phyloP scores from a whole-genome alignment of 2,888 invertebrate species.

The Galeopsomyia nigrocyanea region DNA sequence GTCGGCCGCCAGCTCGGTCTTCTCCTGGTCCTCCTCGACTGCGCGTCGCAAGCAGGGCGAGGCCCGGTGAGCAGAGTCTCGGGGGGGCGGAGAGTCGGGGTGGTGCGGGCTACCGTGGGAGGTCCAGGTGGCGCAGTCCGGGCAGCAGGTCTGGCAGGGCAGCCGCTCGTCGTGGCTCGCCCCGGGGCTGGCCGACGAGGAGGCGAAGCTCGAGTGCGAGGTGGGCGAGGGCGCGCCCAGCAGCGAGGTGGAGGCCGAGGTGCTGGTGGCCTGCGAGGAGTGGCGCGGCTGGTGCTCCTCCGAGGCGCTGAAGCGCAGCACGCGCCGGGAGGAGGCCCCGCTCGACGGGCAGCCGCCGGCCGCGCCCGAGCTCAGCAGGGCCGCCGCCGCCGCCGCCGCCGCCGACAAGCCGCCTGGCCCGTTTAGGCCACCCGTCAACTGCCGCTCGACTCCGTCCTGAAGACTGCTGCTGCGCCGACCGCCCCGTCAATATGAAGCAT shows the following conservation, averaged over 20 bases:
- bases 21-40: slow-evolving; percentile 33
- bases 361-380: slow-evolving; percentile 18
- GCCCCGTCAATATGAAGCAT: slow-evolving; percentile 22
- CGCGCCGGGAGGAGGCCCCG: slow-evolving; percentile 54
- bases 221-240: slow-evolving; percentile 42
- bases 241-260: slow-evolving; percentile 40
- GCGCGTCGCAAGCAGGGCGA: not conserved
- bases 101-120: slow-evolving; percentile 60
- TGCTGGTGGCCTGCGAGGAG: slow-evolving; percentile 52
- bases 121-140: slow-evolving; percentile 66
- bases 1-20: slow-evolving; percentile 29
- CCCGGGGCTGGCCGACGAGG: slow-evolving; percentile 60
- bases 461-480: slow-evolving; percentile 67
- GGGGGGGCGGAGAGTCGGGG: not conserved
- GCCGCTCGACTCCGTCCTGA: slow-evolving; percentile 74
- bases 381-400: slow-evolving; percentile 44
- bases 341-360: slow-evolving; percentile 48
- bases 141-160: slow-evolving; percentile 65
- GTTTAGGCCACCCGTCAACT: slow-evolving; percentile 69
- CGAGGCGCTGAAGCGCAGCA: slow-evolving; percentile 55
- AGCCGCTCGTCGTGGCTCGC: slow-evolving; percentile 58
- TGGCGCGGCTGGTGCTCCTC: slow-evolving; percentile 35
- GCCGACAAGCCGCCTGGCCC: slow-evolving; percentile 54
- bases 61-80: not conserved
- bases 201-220: slow-evolving; percentile 52